phyloP scores from a whole-genome alignment of 1,140 invertebrate species.

The Heliconius hewitsoni region DNA sequence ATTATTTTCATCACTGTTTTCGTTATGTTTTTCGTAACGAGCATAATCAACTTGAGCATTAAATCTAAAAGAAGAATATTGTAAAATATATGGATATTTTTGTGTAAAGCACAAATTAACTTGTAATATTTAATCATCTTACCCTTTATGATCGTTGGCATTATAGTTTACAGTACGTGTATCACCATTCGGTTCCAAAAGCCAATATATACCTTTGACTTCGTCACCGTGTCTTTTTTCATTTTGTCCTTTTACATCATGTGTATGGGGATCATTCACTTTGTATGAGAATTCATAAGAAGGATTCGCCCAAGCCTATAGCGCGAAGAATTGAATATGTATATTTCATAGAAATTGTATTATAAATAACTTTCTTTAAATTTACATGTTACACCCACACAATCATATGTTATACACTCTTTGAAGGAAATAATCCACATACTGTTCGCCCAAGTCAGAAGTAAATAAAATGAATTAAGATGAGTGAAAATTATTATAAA shows the following conservation, averaged over 20 bases:
- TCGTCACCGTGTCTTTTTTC: slow-evolving; percentile 82
- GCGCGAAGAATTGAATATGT: neutral
- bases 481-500: too few species aligned
- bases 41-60: slow-evolving; percentile 39
- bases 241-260: slow-evolving; percentile 73
- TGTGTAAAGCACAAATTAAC: neutral
- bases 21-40: slow-evolving; percentile 11
- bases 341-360: neutral
- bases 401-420: too few species aligned
- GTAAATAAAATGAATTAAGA: too few species aligned
- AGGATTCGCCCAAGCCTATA: slow-evolving; percentile 65
- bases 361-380: too few species aligned
- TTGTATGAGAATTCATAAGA: slow-evolving; percentile 83
- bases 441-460: too few species aligned
- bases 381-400: too few species aligned
- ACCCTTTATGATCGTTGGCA: slow-evolving; percentile 46
- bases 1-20: slow-evolving; percentile 14
- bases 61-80: slow-evolving; percentile 37
- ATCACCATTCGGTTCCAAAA: slow-evolving; percentile 47
- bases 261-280: slow-evolving; percentile 81
- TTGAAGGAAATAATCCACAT: too few species aligned
- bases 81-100: neutral
- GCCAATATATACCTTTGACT: slow-evolving; percentile 67
- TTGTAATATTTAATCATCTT: slow-evolving; percentile 13
- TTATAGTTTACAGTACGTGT: slow-evolving; percentile 51